Conservation (phyloP, 2,113 vertebrate genomes). For the Alexandromys fortis region DNA sequence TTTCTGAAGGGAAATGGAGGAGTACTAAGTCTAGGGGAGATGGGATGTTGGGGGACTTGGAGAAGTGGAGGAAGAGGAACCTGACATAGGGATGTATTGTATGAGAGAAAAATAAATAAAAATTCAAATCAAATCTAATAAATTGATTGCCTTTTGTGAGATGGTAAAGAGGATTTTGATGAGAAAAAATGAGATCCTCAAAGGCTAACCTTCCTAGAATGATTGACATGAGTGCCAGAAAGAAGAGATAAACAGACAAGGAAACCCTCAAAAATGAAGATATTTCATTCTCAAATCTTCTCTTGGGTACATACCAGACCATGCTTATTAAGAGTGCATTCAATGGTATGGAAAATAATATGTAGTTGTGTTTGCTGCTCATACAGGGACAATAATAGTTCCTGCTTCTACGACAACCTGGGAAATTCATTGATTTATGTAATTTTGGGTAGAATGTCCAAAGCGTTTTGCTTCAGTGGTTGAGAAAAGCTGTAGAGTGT, state of each 20-base stretch:
- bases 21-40: not conserved
- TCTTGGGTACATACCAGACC: not conserved
- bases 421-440: not conserved
- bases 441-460: not conserved
- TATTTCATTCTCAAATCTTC: not conserved
- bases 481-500: not conserved
- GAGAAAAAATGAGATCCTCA: not conserved
- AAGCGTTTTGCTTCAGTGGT: not conserved
- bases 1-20: too few relatives aligned
- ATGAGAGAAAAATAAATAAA: not conserved
- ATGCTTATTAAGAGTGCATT: not conserved
- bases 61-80: not conserved
- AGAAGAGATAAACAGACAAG: not conserved
- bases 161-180: not conserved
- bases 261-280: not conserved
- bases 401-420: not conserved
- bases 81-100: not conserved
- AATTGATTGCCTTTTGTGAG: not conserved
- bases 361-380: not conserved
- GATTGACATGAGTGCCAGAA: not conserved
- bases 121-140: not conserved
- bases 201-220: not conserved
- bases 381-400: not conserved
- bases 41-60: not conserved
- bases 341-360: not conserved